Conservation (phyloP, 1,140 invertebrate genomes). For the Eumaeus atala region DNA sequence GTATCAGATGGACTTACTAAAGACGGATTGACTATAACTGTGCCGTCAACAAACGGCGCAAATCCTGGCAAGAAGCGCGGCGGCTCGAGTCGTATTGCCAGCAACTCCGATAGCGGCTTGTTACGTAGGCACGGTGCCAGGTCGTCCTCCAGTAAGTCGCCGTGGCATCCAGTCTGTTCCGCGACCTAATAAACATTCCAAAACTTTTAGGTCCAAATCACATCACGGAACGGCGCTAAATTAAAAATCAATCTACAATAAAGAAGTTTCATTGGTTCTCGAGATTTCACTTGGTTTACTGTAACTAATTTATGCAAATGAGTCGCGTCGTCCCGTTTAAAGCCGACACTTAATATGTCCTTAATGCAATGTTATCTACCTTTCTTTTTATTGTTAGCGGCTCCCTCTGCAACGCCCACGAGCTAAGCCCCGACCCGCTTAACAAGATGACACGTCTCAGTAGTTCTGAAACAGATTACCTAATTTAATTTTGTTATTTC, state of each 20-base stretch:
- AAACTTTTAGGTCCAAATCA: background rate
- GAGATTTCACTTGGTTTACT: slow-evolving; percentile 26
- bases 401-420: slow-evolving; percentile 94
- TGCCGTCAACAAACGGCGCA: slow-evolving; percentile 91
- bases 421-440: slow-evolving; percentile 95
- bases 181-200: slow-evolving; percentile 73
- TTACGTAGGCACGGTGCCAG: slow-evolving; percentile 87
- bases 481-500: slow-evolving; percentile 58
- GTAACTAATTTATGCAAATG: slow-evolving; percentile 24
- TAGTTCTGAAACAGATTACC: slow-evolving; percentile 81
- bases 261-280: slow-evolving; percentile 2
- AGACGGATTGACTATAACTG: slow-evolving; percentile 80
- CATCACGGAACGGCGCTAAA: background rate
- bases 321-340: slow-evolving; percentile 22
- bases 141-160: slow-evolving; percentile 85
- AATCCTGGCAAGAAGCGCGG: slow-evolving; percentile 90
- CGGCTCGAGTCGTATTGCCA: slow-evolving; percentile 82
- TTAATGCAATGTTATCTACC: slow-evolving; percentile 49
- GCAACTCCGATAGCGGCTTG: slow-evolving; percentile 81
- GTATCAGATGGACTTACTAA: slow-evolving; percentile 38
- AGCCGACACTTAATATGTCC: slow-evolving; percentile 33
- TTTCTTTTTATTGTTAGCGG: slow-evolving; percentile 86
- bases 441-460: slow-evolving; percentile 93
- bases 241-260: slow-evolving; percentile 5
- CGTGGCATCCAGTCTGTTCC: slow-evolving; percentile 85